Conservation (phyloP, 2,113 vertebrate species). For the Falcunculus frontatus region DNA sequence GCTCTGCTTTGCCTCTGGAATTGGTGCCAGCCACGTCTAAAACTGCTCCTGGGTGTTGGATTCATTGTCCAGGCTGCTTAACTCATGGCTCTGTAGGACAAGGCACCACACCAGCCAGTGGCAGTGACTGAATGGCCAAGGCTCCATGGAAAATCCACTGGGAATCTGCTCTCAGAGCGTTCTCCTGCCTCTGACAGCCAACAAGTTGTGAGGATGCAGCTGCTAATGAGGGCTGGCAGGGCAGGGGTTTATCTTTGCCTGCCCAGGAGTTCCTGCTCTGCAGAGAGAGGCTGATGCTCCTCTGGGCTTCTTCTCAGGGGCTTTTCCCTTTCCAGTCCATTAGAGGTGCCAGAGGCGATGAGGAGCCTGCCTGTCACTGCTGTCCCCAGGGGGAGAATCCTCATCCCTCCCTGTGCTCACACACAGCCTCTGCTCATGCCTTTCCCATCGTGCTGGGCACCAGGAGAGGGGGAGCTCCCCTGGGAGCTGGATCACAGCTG, state of each 20-base stretch:
- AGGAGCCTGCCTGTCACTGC: conserved; percentile 62
- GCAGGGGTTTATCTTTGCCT: not conserved
- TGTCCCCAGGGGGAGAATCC: not conserved
- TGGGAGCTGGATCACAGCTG: not conserved
- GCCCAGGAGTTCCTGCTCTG: not conserved
- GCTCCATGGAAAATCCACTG: not conserved
- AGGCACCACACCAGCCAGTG: accelerated
- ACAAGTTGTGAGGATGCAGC: not conserved
- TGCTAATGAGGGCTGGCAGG: conserved; percentile 2
- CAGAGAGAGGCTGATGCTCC: conserved; percentile 44
- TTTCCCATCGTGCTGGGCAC: not conserved
- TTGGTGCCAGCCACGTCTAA: too few relatives aligned
- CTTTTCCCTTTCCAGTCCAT: conserved; percentile 84
- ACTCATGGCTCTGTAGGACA: not conserved
- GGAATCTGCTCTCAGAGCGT: not conserved
- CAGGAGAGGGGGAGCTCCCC: not conserved
- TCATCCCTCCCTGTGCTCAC: not conserved
- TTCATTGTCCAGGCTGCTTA: not conserved
- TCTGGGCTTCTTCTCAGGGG: conserved; percentile 53
- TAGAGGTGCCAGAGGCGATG: conserved; percentile 76
- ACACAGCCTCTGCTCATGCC: not conserved
- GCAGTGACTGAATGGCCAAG: not conserved
- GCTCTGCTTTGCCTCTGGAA: not conserved
- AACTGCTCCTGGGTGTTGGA: not conserved
- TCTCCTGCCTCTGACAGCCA: not conserved